Evolutionary conservation across 2,113 vertebrate genomes (phyloP), one percentile per base, ranked within the genome.

Genomic region (Sander vitreus): DNA sequence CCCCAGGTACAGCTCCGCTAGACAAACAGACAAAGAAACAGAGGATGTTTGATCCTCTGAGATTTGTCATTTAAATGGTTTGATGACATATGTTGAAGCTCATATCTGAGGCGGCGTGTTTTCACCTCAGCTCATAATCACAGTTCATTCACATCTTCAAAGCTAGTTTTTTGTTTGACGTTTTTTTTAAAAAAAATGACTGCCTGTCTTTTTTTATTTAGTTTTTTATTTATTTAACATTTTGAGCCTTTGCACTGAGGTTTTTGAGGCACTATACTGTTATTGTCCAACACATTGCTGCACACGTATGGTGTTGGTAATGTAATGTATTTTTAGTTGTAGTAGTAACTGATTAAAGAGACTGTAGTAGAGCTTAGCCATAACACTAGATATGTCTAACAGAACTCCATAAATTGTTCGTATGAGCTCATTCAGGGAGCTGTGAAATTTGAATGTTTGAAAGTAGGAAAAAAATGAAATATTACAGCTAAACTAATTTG

Each of bases 1-100:
- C 68, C 23, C 5, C 39, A 45, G 65, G 48, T 81, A 48, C 30
- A 21, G 58, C 59, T 71, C 48, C 2, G 16, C 43, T 0, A 68
- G 39, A 59, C 76, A 80, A 63, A 48, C 21, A 69, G 45, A 59
- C 54, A 57, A 53, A 60, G 14, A 73, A 65, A 75, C 15, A 27
- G 54, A 59, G 71, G 55, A 53, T n/a, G n/a, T 72, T 76, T 73
- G 50, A 12, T 53, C 36, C 36, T 5, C 47, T 36, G 83, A 72
- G 70, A 87, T 50, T 78, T 30, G 43, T 85, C 72, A 74, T 53
- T 75, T 75, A 48, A 85, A 68, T 59, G 64, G 68, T 86, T 72
- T 45, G 50, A 83, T 63, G 62, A 73, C 59, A 53, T 48, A 33
- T 33, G 5, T 33, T 33, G 39, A 65, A 74, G n/a, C 53, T 5